These are phyloP conservation scores for Zonitis immaculata DNA, from an alignment of 2,888 invertebrate species.

Conservation along the genomic window DNA sequence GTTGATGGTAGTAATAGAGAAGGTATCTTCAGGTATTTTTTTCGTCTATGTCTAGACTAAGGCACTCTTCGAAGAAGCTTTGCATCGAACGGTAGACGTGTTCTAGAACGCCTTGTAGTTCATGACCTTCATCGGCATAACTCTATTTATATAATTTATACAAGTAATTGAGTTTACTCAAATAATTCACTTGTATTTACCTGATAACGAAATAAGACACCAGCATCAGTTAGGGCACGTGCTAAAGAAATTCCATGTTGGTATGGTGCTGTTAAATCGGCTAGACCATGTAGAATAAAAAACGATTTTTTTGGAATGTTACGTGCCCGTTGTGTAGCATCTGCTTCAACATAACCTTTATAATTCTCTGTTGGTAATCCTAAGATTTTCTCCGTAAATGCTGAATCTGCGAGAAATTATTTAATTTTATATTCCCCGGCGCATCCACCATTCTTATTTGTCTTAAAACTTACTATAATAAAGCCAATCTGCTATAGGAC, in stretches of 20 bases:
- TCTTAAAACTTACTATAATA: conserved; percentile 82
- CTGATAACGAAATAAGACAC: conserved; percentile 89
- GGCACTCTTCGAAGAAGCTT: conserved; percentile 86
- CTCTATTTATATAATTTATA: conserved; percentile 58
- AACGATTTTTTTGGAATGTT: conserved; percentile 85
- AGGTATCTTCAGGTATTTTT: conserved; percentile 36
- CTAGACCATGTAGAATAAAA: conserved; percentile 89
- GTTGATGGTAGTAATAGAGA: conserved; percentile 28
- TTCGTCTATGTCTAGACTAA: conserved; percentile 77
- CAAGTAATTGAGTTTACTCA: not conserved
- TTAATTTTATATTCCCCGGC: not conserved
- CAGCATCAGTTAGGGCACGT: conserved; percentile 79
- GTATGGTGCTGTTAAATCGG: conserved; percentile 89
- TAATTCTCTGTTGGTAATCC: conserved; percentile 84
- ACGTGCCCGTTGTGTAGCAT: conserved; percentile 81
- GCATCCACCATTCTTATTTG: conserved; percentile 6
- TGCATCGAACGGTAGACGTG: conserved; percentile 93
- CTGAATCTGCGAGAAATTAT: conserved; percentile 66
- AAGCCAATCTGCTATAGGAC: conserved; percentile 93
- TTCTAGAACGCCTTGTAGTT: conserved; percentile 74
- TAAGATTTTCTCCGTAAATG: conserved; percentile 91
- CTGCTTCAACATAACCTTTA: conserved; percentile 87
- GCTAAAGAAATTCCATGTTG: conserved; percentile 88
- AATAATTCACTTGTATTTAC: conserved; percentile 51
- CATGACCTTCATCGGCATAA: conserved; percentile 89